Conservation (phyloP, 2,888 invertebrate species). For the Tyria jacobaeae region DNA sequence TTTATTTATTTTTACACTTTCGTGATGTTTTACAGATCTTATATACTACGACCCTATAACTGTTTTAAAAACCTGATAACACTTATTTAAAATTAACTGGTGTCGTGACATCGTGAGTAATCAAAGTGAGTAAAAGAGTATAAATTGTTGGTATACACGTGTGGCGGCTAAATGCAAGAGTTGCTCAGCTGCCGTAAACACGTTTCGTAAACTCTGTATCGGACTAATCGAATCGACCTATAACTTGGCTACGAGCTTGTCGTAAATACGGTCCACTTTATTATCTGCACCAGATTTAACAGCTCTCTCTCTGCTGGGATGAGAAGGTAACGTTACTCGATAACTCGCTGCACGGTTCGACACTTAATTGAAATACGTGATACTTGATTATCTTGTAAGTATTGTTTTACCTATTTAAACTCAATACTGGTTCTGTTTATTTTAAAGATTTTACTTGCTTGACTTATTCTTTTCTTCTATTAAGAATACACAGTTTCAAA, state of each 20-base stretch:
- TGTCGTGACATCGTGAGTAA: constrained; percentile 20
- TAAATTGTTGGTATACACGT: constrained; percentile 54
- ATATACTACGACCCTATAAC: too few relatives aligned
- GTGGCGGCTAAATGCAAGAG: constrained; percentile 63
- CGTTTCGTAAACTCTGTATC: constrained; percentile 70
- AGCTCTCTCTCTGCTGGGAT: constrained; percentile 49
- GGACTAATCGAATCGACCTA: constrained; percentile 77
- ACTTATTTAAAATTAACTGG: not conserved
- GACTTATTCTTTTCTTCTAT: too few relatives aligned
- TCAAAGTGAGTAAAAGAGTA: constrained; percentile 32
- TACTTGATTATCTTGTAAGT: constrained; percentile 35
- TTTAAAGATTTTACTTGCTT: not conserved
- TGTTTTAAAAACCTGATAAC: not conserved
- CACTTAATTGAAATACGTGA: constrained; percentile 59
- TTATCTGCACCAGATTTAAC: constrained; percentile 71
- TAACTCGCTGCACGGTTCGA: constrained; percentile 45
- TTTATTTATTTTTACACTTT: not conserved
- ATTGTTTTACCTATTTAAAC: constrained; percentile 11
- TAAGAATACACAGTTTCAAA: too few relatives aligned
- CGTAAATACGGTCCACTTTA: constrained; percentile 75
- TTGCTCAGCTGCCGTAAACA: constrained; percentile 66
- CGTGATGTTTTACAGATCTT: not conserved
- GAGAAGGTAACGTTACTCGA: constrained; percentile 51
- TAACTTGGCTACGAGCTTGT: constrained; percentile 66
- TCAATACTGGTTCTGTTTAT: not conserved